Evolutionary conservation across 2,797 vertebrate genomes (phyloP).

Genomic region (Hozukius guyotensis): DNA sequence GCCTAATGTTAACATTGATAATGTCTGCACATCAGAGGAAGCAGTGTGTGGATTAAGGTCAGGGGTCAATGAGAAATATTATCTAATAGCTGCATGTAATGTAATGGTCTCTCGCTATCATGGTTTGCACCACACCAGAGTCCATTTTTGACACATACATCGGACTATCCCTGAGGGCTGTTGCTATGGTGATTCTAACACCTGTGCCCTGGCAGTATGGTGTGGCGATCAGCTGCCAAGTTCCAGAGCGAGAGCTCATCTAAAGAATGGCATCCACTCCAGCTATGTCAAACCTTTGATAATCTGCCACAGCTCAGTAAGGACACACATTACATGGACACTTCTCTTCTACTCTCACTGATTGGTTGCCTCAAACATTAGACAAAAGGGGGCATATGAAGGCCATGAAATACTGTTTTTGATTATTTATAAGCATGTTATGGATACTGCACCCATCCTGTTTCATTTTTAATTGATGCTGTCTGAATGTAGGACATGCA

Average conservation of each 20-base stretch:
- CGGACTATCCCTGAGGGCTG: slow-evolving; percentile 6
- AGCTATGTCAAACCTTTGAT: slow-evolving; percentile 42
- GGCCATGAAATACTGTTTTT: neutral
- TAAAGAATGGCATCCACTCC: slow-evolving; percentile 45
- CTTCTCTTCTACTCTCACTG: neutral
- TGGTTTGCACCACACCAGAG: neutral
- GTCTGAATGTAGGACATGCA: slow-evolving; percentile 38
- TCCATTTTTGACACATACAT: slow-evolving; percentile 16
- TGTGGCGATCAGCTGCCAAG: slow-evolving; percentile 53
- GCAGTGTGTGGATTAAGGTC: neutral
- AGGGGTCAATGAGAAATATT: slow-evolving; percentile 1
- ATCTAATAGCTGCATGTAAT: neutral
- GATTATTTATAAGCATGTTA: slow-evolving; percentile 27
- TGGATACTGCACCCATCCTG: neutral
- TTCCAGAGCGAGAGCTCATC: slow-evolving; percentile 19
- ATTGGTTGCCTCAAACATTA: neutral
- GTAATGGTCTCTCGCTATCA: neutral
- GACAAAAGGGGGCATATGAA: neutral
- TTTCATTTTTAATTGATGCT: slow-evolving; percentile 24
- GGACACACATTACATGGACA: neutral
- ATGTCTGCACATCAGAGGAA: neutral
- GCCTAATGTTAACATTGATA: neutral
- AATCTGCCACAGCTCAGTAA: slow-evolving; percentile 10
- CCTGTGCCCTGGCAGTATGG: slow-evolving; percentile 51
- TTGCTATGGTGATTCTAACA: slow-evolving; percentile 49